Evolutionary conservation across 2,888 invertebrate genomes (phyloP).

Genomic region (Pachliopta kotzebuea): DNA sequence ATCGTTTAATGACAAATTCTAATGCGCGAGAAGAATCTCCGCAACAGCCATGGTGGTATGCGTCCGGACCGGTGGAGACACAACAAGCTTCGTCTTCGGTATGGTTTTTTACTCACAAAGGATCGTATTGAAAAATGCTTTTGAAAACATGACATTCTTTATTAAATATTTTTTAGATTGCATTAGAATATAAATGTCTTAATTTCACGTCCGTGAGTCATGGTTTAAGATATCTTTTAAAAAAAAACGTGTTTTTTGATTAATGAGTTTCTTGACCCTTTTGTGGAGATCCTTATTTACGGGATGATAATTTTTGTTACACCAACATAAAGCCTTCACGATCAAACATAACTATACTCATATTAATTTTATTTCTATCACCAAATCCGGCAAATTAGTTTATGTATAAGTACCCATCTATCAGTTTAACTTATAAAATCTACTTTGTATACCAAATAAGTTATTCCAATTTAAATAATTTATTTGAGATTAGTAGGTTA

Average conservation of each 20-base stretch:
- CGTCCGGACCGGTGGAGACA: constrained; percentile 82
- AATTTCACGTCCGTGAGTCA: constrained; percentile 1
- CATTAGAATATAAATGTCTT: neutral
- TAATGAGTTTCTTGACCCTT: constrained; percentile 6
- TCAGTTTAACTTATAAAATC: neutral
- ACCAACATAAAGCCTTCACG: neutral
- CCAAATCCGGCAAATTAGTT: neutral
- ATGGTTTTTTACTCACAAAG: constrained; percentile 1
- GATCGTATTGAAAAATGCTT: no score
- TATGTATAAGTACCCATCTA: constrained; percentile 2
- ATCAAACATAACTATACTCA: neutral
- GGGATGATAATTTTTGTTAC: neutral
- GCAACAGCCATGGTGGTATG: constrained; percentile 87
- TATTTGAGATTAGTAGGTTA: neutral
- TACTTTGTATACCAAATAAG: neutral
- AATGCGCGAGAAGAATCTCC: constrained; percentile 73
- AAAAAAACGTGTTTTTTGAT: constrained; percentile 6
- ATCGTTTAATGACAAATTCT: constrained; percentile 84
- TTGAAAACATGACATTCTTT: no score
- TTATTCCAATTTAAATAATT: neutral
- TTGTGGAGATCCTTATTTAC: neutral
- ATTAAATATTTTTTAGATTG: neutral
- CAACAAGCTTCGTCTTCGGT: constrained; percentile 66
- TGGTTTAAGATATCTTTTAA: constrained; percentile 1
- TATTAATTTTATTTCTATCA: neutral